Evolutionary conservation across 1,140 invertebrate genomes (phyloP), one percentile per base, ranked within the genome.

Genomic region (Solenopsis invicta): DNA sequence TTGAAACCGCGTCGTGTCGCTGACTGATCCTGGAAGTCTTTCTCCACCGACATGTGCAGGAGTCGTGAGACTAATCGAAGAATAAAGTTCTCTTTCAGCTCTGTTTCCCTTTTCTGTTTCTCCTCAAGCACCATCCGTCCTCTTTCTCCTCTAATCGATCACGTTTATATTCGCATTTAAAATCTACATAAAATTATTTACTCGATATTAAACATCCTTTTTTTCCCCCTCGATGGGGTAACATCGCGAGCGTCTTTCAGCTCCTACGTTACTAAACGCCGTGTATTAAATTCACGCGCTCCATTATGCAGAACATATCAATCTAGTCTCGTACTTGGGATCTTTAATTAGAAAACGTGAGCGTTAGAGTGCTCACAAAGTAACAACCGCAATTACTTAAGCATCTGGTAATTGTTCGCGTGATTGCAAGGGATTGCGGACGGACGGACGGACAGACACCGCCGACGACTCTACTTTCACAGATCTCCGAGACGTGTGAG

Each of bases 351-450:
- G 21, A 37, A 45, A 61, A 61, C 18, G 66, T 4, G 78, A 56
- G 34, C 6, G n/a, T 72, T 56, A 18, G 37, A 45, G 37, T 48
- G 48, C 24, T 48, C 48, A 4, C 48, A 21, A 69, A 29, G 45
- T 64, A 69, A 48, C 67, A 54, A 29, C 29, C n/a, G 67, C 80
- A 74, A 74, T 82, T 82, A 82, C 80, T 82, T 74, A 59, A 82
- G 80, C 80, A 82, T 82, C 80, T 82, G 67, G 37, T 74, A 82
- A 82, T 82, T 82, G 67, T 82, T 74, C 10, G 67, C 67, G 24
- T 74, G 80, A 82, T 82, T 82, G 67, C 80, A 54, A 74, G 54
- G 56, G 41, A 82, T 69, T 69, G 69, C 54, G 71, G 18, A 74
- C 29, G 69, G 18, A 72, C 24, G 24, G n/a, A 80, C 29, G 9